phyloP scores from a whole-genome alignment of 2,113 vertebrate species.

The Daubentonia madagascariensis region DNA sequence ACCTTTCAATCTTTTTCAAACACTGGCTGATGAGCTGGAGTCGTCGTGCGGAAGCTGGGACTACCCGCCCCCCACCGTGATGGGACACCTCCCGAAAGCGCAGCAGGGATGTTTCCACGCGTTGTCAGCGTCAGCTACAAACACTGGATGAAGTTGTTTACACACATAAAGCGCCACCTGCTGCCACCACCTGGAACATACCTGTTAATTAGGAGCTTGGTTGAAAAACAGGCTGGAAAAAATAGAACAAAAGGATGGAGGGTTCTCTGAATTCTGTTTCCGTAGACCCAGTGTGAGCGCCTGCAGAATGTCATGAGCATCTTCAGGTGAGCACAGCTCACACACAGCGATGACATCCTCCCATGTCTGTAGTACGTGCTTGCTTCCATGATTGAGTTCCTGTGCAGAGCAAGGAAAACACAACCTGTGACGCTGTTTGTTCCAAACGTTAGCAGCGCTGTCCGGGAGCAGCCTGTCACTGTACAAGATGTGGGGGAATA shows the following conservation, averaged over 20 bases:
- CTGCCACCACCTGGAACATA: background rate
- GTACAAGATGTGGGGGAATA: accelerated
- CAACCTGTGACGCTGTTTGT: accelerated
- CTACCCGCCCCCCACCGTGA: accelerated
- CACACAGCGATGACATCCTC: accelerated
- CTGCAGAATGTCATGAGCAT: accelerated
- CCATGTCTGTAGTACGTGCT: accelerated
- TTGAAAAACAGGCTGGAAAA: background rate
- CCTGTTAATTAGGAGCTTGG: background rate
- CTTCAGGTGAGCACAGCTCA: background rate
- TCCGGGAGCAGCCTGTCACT: background rate
- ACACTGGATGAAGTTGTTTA: accelerated
- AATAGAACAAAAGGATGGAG: accelerated
- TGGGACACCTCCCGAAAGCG: accelerated
- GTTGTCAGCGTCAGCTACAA: accelerated
- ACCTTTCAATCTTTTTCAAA: background rate
- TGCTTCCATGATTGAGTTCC: background rate
- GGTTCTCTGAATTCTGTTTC: background rate
- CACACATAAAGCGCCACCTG: background rate
- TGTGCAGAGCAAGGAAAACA: background rate
- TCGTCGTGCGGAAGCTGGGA: background rate
- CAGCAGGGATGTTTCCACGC: no score
- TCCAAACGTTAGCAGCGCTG: accelerated
- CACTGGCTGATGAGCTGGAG: background rate
- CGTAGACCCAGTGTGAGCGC: accelerated